Evolutionary conservation across 2,888 invertebrate genomes (phyloP), one percentile per base, ranked within the genome.

Genomic region (Microdon myrmicae): DNA sequence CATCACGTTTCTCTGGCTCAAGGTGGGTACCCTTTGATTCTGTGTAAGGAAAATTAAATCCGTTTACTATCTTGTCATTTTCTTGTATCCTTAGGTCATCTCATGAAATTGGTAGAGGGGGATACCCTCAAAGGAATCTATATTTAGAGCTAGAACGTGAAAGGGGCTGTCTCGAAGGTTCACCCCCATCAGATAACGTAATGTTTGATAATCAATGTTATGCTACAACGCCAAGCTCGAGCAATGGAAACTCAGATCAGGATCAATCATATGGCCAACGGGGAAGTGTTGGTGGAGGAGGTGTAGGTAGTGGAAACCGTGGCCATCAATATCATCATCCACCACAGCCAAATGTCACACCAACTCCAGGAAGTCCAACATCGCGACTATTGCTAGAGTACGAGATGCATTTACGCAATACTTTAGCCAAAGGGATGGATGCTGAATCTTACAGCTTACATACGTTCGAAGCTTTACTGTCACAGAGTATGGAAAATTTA

Each of bases 151-250:
- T 93, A 75, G 91, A 92, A 76, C 83, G 89, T 1, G 86, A 87
- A 74, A 77, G 85, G 47, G 81, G 81, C 48, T 81, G 82, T 68
- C 76, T 80, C 58, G 81, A 80, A 71, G 84, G 85, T 29, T 94
- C 94, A 1, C 94, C 94, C 44, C 93, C 94, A 3, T 94, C 94
- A 39, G 94, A 95, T 81, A 92, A 93, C 81, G 92, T 92, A 68
- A 90, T 93, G 83, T 94, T 94, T 79, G 94, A 95, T 85, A 94
- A 94, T 83, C 93, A 93, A 79, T 94, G 94, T 82, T 94, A 95
- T 81, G 94, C 94, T 20, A 94, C 94, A 29, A 94, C 94, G 25
- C 94, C 95, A 9, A 94, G 94, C 73, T 94, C 94, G 43, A 94
- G 94, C 75, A 94, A 94, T 75, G 94, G 94, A 49, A 93, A 93